Evolutionary conservation across 2,797 vertebrate species (phyloP).

Genomic region (Prionace glauca): DNA sequence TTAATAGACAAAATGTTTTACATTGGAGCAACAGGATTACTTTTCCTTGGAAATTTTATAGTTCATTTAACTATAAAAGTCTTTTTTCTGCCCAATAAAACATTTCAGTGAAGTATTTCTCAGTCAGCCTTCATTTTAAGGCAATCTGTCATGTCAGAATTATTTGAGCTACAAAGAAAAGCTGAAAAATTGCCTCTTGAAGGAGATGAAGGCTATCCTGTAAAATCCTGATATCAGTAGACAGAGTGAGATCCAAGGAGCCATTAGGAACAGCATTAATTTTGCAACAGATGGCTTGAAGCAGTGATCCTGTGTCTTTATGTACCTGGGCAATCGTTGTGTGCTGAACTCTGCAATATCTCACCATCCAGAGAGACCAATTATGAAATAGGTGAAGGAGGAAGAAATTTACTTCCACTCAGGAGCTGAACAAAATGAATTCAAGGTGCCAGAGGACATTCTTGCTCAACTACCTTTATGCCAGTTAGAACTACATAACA

Average conservation of each 20-base stretch:
- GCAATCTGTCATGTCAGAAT: neutral
- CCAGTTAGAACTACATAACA: neutral
- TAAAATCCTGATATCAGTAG: neutral
- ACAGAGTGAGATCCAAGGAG: neutral
- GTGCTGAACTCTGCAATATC: neutral
- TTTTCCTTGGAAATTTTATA: neutral
- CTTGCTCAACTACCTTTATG: neutral
- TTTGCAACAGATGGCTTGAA: neutral
- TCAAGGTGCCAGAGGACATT: neutral
- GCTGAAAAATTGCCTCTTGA: neutral
- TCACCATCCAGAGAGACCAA: neutral
- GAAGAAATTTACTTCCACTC: neutral
- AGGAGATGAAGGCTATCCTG: neutral
- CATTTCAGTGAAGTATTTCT: neutral
- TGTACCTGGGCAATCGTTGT: neutral
- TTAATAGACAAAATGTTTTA: neutral
- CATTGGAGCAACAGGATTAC: neutral
- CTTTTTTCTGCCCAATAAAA: neutral
- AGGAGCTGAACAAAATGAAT: neutral
- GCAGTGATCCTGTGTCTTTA: neutral
- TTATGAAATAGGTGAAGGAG: neutral
- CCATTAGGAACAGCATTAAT: neutral
- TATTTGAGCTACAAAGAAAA: neutral
- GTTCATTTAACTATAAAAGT: neutral
- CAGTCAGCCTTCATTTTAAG: neutral